phyloP scores from a whole-genome alignment of 2,113 vertebrate species.

The Copsychus sechellarum region DNA sequence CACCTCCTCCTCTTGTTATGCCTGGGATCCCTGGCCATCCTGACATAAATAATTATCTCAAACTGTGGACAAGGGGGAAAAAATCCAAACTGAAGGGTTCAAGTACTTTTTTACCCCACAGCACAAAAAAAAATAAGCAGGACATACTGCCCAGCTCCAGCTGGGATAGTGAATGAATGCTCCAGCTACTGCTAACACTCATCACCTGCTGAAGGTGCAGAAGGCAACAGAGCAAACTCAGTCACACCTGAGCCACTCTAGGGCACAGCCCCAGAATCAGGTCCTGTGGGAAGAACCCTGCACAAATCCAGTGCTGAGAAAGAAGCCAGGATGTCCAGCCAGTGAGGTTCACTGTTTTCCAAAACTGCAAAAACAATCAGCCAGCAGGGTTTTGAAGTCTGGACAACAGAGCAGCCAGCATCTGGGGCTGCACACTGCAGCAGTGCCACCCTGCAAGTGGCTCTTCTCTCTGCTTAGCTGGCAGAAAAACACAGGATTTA shows the following conservation, averaged over 20 bases:
- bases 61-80: rapidly evolving
- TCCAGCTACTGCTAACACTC: too few species aligned
- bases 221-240: too few species aligned
- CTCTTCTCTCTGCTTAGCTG: not conserved
- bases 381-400: not conserved
- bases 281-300: not conserved
- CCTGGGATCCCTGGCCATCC: not conserved
- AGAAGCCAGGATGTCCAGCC: not conserved
- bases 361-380: not conserved
- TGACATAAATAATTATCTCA: not conserved
- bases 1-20: not conserved
- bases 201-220: too few species aligned
- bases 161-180: not conserved
- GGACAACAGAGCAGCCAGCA: not conserved
- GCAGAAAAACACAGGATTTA: not conserved
- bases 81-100: not conserved
- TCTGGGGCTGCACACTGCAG: not conserved
- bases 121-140: not conserved
- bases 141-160: not conserved
- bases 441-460: not conserved
- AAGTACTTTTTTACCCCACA: not conserved
- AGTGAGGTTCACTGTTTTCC: not conserved
- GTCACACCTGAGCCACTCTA: too few species aligned
- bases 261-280: not conserved
- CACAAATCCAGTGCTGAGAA: not conserved